Base-by-base conservation (phyloP, 2,797 vertebrate genomes). In the Eleutherodactylus coqui region DNA sequence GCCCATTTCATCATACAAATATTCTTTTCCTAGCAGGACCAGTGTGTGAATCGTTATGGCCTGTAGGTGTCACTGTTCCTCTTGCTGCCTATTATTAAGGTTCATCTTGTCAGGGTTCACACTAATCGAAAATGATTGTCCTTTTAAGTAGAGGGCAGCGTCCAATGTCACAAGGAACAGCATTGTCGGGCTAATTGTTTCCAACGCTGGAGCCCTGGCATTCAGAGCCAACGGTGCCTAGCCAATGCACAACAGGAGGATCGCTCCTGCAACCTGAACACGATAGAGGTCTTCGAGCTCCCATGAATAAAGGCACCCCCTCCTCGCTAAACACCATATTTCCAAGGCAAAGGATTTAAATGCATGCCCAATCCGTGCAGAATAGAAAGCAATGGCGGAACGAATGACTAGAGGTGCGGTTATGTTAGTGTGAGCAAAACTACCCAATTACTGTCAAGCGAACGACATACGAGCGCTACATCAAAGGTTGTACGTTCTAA, bases 41-140 rank as follows among this genome's bases (percentile, higher is more conserved):
- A 29, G 29, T 16, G 60, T 16, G 14, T 5, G 13, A 24, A 13
- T 1, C 19, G 41, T n/a, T 19, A 24, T 13, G 11, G 67, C 36
- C 67, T 70, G 67, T 41, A 70, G 67, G 67, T 10, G 67, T 70
- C 67, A 13, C 67, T 70, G 67, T 41, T n/a, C 67, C 67, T 70
- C 36, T 8, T 70, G 67, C 67, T 41, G 67, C 67, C 36, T 41
- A n/a, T 70, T 41, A 36, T 41, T 60, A 11, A 11, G 11, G 29
- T 24, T 55, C 13, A 70, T 70, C 36, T n/a, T 10, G 34, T 38
- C 67, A 41, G 2, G 10, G 0, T 14, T 69, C 5, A 58, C n/a
- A 27, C n/a, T n/a, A 58, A 10, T n/a, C 4, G 55, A 58, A 58
- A 36, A 19, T 34, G 27, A 38, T 8, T 24, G 36, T 41, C 11